Conservation (phyloP, 2,113 vertebrate species). For the Cephalopholis sonnerati region DNA sequence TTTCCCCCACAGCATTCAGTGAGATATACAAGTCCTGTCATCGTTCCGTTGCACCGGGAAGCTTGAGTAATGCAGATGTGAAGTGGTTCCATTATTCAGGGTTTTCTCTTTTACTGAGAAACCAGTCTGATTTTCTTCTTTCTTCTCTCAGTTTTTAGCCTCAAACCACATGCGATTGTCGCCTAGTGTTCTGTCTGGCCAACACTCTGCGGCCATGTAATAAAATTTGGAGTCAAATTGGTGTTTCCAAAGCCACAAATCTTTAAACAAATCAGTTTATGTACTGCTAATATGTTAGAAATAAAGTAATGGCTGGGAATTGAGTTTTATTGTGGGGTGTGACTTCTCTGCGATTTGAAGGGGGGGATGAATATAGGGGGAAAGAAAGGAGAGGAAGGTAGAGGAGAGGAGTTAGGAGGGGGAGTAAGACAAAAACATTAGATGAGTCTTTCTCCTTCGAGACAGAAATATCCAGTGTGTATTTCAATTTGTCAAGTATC, state of each 20-base stretch:
- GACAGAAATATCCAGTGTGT: conserved; percentile 66
- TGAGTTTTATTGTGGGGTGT: conserved; percentile 66
- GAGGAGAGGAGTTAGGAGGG: background rate
- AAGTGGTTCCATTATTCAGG: conserved; percentile 56
- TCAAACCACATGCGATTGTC: conserved; percentile 79
- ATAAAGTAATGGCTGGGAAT: conserved; percentile 69
- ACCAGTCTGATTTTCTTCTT: conserved; percentile 28
- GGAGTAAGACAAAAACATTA: conserved; percentile 33
- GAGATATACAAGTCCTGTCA: conserved; percentile 34
- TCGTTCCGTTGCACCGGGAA: conserved; percentile 31
- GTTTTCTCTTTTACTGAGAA: conserved; percentile 38
- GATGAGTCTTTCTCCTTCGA: conserved; percentile 44
- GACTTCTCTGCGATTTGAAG: conserved; percentile 35
- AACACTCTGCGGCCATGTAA: conserved; percentile 68
- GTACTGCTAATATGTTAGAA: conserved; percentile 82
- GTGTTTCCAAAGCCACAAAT: conserved; percentile 83
- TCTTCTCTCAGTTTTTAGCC: conserved; percentile 44
- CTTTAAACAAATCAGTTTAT: conserved; percentile 84
- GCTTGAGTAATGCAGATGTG: conserved; percentile 53
- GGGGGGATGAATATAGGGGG: background rate
- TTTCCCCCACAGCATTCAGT: conserved; percentile 11
- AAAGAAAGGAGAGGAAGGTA: background rate
- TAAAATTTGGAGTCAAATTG: conserved; percentile 75
- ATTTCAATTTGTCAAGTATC: conserved; percentile 77
- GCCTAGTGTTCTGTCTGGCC: conserved; percentile 71